phyloP scores from a whole-genome alignment of 1,140 invertebrate species.

The Zaprionus nigranus region DNA sequence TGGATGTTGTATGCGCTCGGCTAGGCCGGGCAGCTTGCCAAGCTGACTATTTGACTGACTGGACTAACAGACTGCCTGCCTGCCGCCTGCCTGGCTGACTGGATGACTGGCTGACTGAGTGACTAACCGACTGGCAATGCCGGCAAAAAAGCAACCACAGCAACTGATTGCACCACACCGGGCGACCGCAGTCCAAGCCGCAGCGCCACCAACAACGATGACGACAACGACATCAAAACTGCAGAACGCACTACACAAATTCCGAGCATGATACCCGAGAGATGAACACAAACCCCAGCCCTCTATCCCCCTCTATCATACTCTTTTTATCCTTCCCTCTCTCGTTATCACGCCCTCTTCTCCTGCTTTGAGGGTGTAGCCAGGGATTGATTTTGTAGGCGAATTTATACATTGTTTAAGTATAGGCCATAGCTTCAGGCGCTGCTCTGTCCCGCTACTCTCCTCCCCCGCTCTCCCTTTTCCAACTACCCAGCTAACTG shows the following conservation, averaged over 20 bases:
- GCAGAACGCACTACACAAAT: conserved; percentile 45
- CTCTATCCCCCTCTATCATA: background rate
- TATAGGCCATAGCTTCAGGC: conserved; percentile 70
- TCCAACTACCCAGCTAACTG: conserved; percentile 3
- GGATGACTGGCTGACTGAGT: conserved; percentile 31
- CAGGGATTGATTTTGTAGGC: conserved; percentile 63
- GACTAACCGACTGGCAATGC: conserved; percentile 61
- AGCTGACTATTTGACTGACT: conserved; percentile 49
- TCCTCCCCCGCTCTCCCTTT: background rate
- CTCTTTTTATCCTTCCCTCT: background rate
- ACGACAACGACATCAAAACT: conserved; percentile 45
- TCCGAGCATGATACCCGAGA: conserved; percentile 49
- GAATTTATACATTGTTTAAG: conserved; percentile 82
- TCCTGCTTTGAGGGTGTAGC: background rate
- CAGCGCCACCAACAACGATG: conserved; percentile 51
- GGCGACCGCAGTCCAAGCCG: conserved; percentile 70
- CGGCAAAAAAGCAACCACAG: conserved; percentile 75
- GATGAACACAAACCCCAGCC: conserved; percentile 21
- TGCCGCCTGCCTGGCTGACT: conserved; percentile 1
- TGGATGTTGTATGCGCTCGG: conserved; percentile 46
- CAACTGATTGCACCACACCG: conserved; percentile 77
- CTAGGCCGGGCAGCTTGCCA: conserved; percentile 62
- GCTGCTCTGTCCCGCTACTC: background rate
- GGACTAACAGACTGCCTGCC: conserved; percentile 25
- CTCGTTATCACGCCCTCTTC: background rate